Evolutionary conservation across 2,797 vertebrate genomes (phyloP), one percentile per base, ranked within the genome.

Genomic region (Thunnus albacares): DNA sequence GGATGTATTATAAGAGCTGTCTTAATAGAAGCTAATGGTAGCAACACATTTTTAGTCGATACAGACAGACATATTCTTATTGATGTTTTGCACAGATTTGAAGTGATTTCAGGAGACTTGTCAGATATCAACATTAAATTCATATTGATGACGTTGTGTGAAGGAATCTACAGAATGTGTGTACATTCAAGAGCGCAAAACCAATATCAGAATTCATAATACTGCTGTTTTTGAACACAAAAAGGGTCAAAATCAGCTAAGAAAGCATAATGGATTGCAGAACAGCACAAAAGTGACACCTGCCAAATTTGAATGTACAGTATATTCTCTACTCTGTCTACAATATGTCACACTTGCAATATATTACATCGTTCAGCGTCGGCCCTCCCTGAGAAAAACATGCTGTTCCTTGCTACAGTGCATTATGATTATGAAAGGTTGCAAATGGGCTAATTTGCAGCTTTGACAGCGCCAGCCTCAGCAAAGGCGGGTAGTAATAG

Each of bases 371-470:
- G 79, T 75, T 81, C 68, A 18, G 72, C 65, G 38, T 75, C 49
- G 41, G 70, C 69, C 82, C 66, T 85, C 76, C 65, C 58, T 22
- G 77, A 71, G 66, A 85, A 83, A 87, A 91, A 90, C 90, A 89
- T 69, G 82, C 85, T 83, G 80, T 85, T 90, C 77, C 77, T 80
- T 91, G 93, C 91, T 91, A 86, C 87, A 80, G 82, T 89, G 86
- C 90, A 90, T 93, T 91, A 92, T 92, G 85, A 92, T 93, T 91
- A 92, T 92, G 85, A 92, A 90, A 91, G 89, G 90, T 93, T 94
- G 93, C 92, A 93, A 95, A 95, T 93, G 87, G 92, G 90, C 94
- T 94, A 88, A 95, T 94, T 94, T 94, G 92, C 83, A 88, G 90
- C 85, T 90, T 88, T 93, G 93, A 94, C 93, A 93, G 93, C 86